Base-by-base conservation (phyloP, 2,888 invertebrate genomes). In the Elmis aenea region DNA sequence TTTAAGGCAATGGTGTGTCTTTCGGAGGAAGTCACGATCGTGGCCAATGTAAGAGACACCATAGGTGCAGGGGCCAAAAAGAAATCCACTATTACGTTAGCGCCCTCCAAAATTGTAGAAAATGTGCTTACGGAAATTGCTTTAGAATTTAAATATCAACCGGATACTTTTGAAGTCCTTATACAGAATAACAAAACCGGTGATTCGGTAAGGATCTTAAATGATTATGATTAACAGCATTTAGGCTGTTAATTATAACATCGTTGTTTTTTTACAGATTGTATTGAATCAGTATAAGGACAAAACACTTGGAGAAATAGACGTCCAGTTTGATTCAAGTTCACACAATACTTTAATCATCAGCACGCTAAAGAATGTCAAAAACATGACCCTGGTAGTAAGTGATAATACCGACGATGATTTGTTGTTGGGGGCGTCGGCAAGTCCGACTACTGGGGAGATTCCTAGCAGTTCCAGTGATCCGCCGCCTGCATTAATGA, bases 41-140 rank as follows among this genome's bases (percentile, higher is more conserved):
- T 67, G 42, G 48, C 45, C 26, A 40, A 38, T 21, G 40, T 54
- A 25, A 71, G 70, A 53, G 68, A 50, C 38, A 51, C 49, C 16
- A 46, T 42, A 13, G 41, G 44, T 25, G 42, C 43, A n/a, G 42
- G 34, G 22, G 40, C 33, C 25, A 57, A 54, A 26, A 50, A 46
- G 31, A 57, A 57, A 24, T 55, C 50, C 14, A 50, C 48, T 22
- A 54, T 66, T 21, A 46, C 49, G 9, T 51, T 68, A 25, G 66
- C 70, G 11, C 67, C 68, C 8, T 66, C 71, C 8, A 70, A 64
- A 33, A 57, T 64, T 4, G 68, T 73, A 15, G 58, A 61, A 14
- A 61, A 66, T 15, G 58, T 77, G 29, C 65, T 75, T 25, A 58
- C 64, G 23, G 71, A 73, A 42, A 68, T 76, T 14, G 69, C 68